Evolutionary conservation across 2,888 invertebrate genomes (phyloP).

Genomic region (Drosophila conformis): DNA sequence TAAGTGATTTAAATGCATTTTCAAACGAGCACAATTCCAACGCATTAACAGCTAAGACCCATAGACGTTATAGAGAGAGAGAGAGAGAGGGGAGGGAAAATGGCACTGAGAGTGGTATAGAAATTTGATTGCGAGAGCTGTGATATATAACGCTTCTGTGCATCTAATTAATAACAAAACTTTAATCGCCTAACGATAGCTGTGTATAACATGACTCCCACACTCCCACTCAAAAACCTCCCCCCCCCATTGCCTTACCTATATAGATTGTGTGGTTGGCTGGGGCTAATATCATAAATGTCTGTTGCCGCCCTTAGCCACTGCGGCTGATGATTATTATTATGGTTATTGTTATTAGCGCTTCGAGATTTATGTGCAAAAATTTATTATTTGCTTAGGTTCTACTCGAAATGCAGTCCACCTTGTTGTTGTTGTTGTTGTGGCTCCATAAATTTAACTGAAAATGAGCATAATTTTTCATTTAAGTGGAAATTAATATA

Average conservation of each 20-base stretch:
- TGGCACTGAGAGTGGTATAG: neutral
- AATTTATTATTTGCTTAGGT: conserved; percentile 64
- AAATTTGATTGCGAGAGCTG: conserved; percentile 11
- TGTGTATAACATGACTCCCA: conserved; percentile 30
- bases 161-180: conserved; percentile 75
- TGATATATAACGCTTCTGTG: conserved; percentile 46
- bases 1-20: conserved; percentile 61
- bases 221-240: neutral
- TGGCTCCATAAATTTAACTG: conserved; percentile 60
- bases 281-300: conserved; percentile 50
- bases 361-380: conserved; percentile 67
- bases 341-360: conserved; percentile 78
- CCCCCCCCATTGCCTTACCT: neutral
- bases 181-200: conserved; percentile 72
- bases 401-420: conserved; percentile 8
- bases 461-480: conserved; percentile 80
- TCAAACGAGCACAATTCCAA: conserved; percentile 53
- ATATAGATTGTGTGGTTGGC: conserved; percentile 13
- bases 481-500: conserved; percentile 81
- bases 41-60: conserved; percentile 66
- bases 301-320: conserved; percentile 45
- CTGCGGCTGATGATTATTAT: conserved; percentile 72
- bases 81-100: neutral
- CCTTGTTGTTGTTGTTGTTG: conserved; percentile 12
- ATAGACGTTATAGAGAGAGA: neutral